These are phyloP conservation scores for Notechis scutatus DNA, from an alignment of 2,113 vertebrate species.

Conservation along the genomic window DNA sequence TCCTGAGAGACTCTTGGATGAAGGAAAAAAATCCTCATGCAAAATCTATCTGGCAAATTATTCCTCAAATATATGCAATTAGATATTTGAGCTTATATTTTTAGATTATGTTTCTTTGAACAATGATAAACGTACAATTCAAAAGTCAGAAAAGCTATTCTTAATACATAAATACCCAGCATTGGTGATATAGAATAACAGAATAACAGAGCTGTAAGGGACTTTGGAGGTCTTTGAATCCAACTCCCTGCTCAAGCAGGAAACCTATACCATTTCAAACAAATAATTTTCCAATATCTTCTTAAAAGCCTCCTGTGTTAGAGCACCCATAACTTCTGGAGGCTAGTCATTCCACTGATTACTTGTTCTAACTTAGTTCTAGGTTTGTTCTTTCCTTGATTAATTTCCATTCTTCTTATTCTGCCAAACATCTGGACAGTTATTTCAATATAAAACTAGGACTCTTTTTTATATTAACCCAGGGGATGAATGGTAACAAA, in stretches of 20 bases:
- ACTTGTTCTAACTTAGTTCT: background rate
- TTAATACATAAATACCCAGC: background rate
- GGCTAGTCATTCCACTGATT: background rate
- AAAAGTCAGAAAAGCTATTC: background rate
- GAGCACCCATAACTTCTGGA: background rate
- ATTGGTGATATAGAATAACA: background rate
- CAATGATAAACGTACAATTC: background rate
- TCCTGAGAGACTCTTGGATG: background rate
- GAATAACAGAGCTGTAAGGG: background rate
- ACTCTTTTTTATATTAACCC: background rate
- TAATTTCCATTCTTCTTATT: background rate
- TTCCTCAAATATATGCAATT: background rate
- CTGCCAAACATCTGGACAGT: background rate
- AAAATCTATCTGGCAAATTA: background rate
- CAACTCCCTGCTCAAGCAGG: background rate
- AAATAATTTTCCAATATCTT: background rate
- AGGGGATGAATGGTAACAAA: conserved; percentile 5
- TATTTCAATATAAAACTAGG: background rate
- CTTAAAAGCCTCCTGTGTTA: background rate
- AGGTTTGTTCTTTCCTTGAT: background rate
- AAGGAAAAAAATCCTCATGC: background rate
- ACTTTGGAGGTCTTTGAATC: background rate
- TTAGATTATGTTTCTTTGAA: background rate
- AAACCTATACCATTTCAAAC: background rate
- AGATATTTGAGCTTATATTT: background rate